Evolutionary conservation across 2,888 invertebrate genomes (phyloP).

Genomic region (Vandiemenella viatica): DNA sequence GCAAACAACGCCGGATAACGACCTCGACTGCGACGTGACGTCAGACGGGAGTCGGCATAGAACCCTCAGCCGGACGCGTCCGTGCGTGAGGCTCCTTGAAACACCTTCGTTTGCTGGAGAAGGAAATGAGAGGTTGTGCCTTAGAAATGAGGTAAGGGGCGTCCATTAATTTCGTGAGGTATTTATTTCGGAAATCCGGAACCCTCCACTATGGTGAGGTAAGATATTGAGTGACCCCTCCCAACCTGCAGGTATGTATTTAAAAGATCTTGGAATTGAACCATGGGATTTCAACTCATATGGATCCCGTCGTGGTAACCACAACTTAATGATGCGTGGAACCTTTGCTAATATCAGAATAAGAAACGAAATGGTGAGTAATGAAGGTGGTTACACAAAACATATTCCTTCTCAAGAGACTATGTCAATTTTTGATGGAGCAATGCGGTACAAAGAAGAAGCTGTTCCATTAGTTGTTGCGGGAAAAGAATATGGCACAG

Average conservation of each 20-base stretch:
- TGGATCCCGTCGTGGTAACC: conserved; percentile 14
- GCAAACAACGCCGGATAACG: no score
- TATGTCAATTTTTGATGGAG: conserved; percentile 39
- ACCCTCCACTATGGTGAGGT: no score
- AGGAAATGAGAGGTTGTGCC: no score
- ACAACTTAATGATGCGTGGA: conserved; percentile 13
- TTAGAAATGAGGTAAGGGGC: no score
- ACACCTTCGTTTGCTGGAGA: no score
- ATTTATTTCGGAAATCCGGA: no score
- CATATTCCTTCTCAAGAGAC: conserved; percentile 30
- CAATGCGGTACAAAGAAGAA: conserved; percentile 29
- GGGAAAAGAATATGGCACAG: conserved; percentile 20
- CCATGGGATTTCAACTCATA: conserved; percentile 11
- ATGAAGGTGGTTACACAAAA: conserved; percentile 31
- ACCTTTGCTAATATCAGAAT: conserved; percentile 43
- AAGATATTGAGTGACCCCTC: no score
- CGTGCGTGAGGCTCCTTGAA: no score
- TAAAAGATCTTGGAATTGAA: conserved; percentile 4
- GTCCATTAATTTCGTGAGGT: no score
- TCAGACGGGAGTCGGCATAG: no score
- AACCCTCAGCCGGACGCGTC: no score
- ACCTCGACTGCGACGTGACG: no score
- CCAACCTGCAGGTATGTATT: conserved; percentile 10
- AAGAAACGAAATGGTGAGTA: conserved; percentile 31
- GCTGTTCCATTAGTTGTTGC: conserved; percentile 11